Base-by-base conservation (phyloP, 2,888 invertebrate genomes). In the Tachina grossa region DNA sequence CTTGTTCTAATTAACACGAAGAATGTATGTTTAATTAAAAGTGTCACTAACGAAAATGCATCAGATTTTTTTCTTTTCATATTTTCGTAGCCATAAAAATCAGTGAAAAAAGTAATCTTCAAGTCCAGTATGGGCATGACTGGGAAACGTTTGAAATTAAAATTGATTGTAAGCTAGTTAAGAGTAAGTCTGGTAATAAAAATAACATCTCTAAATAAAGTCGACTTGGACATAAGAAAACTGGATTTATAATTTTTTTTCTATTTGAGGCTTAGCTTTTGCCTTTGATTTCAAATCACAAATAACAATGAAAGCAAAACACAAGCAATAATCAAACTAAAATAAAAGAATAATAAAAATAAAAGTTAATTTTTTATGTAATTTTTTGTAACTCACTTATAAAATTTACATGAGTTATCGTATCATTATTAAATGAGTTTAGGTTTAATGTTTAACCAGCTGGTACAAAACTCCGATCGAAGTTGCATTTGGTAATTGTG, bases 1-100 rank as follows among this genome's bases (percentile, higher is more conserved):
- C 68, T 68, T 81, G 81, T 68, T 81, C 81, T 81, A 75, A 75
- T 81, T 81, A 75, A 74, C 47, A 19, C 49, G 51, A 43, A 74
- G 19, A 81, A 68, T 68, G 55, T 68, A 53, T 61, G 63, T 22
- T 55, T 53, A 39, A 63, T 47, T 63, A 41, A 47, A 69, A 49
- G 11, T 53, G 45, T 81, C 59, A 51, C 31, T 45, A 41, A 14
- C 16, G 43, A 16, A 59, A 74, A 51, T 39, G 63, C n/a, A 53
- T 68, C 11, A 39, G 22, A 81, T 16, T 43, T 66, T 66, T 75
- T 55, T 49, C 55, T 31, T 31, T 14, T 53, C n/a, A 45, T 45
- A 10, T 45, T 47, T 22, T 10, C 22, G 19, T 6, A 41, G 19
- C 2, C 8, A 5, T 47, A 39, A 61, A 13, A 53, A 74, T 68